Evolutionary conservation across 2,797 vertebrate genomes (phyloP).

Genomic region (Acanthornis magna): DNA sequence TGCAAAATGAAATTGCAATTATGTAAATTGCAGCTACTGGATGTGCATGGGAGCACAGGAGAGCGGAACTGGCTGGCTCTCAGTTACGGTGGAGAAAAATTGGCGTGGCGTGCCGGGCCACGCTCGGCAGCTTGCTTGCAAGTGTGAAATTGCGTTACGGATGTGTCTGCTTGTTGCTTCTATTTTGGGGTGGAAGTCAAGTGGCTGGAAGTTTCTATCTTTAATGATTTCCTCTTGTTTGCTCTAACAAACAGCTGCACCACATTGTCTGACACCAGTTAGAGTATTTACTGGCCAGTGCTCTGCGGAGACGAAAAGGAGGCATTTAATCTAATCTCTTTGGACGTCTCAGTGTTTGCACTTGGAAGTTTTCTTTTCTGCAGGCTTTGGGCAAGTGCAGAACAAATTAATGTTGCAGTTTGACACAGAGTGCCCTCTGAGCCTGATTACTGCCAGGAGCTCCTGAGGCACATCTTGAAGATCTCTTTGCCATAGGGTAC

Average conservation of each 20-base stretch:
- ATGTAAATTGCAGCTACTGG: constrained; percentile 71
- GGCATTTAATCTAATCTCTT: constrained; percentile 73
- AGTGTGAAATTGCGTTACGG: neutral
- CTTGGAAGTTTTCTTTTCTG: constrained; percentile 28
- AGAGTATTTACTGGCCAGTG: constrained; percentile 70
- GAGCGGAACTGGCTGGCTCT: constrained; percentile 51
- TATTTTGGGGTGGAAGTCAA: constrained; percentile 63
- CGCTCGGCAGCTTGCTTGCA: neutral
- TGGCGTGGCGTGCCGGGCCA: neutral
- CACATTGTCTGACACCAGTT: constrained; percentile 61
- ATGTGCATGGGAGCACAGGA: constrained; percentile 33
- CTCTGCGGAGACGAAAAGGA: constrained; percentile 74
- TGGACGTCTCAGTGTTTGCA: constrained; percentile 44
- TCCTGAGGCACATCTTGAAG: constrained; percentile 28
- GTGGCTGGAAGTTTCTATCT: constrained; percentile 58
- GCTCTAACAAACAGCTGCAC: constrained; percentile 77
- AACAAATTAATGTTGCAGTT: constrained; percentile 57
- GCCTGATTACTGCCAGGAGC: constrained; percentile 11
- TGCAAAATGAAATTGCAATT: constrained; percentile 72
- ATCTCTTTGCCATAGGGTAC: neutral
- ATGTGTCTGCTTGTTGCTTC: constrained; percentile 16
- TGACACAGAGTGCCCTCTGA: constrained; percentile 46
- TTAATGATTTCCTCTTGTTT: constrained; percentile 73
- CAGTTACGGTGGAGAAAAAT: constrained; percentile 16
- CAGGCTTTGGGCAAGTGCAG: constrained; percentile 43